Evolutionary conservation across 2,888 invertebrate genomes (phyloP), one percentile per base, ranked within the genome.

Genomic region (Trichogramma dendrolimi): DNA sequence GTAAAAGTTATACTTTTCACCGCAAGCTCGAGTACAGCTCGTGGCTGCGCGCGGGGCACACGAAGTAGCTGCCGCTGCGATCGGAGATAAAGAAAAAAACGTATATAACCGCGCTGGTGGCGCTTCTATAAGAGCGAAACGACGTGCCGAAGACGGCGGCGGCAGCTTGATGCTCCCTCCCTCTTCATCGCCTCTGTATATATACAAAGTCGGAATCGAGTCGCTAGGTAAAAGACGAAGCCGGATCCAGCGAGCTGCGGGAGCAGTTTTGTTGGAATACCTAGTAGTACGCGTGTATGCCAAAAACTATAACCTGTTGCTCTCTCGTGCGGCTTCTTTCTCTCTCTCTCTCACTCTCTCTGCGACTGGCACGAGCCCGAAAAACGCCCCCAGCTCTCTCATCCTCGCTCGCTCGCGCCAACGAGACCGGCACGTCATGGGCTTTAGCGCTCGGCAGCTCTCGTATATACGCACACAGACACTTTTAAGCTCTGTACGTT

Each of bases 221-320:
- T 27, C 27, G 27, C 27, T 27, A 27, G 27, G 27, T 2, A 27
- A 41, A 39, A 27, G 54, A 55, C 27, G 59, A 53, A 43, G 50
- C 55, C 50, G 55, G 50, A 55, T 67, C 64, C 67, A 67, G 67
- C 58, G 69, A 62, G 66, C 65, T 63, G 65, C 49, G 49, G 8
- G 67, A 64, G 68, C 11, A 48, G 58, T 56, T 60, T 62, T 54
- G 60, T 14, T 54, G 43, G 51, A 39, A n/a, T 27, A 50, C 60
- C 47, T 53, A 49, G 65, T 65, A 65, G 55, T 69, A 68, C 71
- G 74, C 71, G 74, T 73, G 75, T 74, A 73, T 76, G 77, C 77
- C 78, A 78, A 78, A 78, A 78, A 78, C 78, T 77, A 75, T 76
- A 77, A 78, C 78, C 77, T 78, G 78, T 78, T 77, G 78, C 77